Evolutionary conservation across 2,113 vertebrate species (phyloP), one percentile per base, ranked within the genome.

Genomic region (Macaca mulatta): DNA sequence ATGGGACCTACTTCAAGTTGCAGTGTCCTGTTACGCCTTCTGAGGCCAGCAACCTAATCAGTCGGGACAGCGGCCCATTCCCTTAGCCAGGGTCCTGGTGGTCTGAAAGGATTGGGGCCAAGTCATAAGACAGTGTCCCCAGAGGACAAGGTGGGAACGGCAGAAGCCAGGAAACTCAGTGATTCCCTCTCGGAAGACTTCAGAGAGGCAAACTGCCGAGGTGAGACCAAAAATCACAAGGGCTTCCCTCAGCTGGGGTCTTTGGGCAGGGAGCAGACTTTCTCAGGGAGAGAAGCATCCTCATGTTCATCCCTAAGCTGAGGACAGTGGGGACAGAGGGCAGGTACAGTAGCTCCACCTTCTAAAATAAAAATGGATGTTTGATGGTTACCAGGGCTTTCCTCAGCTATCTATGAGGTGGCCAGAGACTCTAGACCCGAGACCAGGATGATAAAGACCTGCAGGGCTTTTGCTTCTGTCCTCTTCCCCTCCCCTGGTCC

Each of bases 291-390:
- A 67, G 38, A 79, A 90, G 50, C 40, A 75, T 30, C 48, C 17
- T 55, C 3, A 32, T 69, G 23, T 92, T 88, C n/a, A 64, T 50
- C 35, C n/a, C 55, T 97, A 83, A 92, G 0, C 11, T 57, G 32
- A 52, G 13, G 14, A 81, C 30, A 82, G 9, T 70, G 35, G 20
- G 8, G 78, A 78, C 22, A 77, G 40, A 89, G 22, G 50, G 4
- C 30, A n/a, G n/a, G 12, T n/a, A 0, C 6, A 18, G 13, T 32
- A n/a, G 40, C 12, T 83, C 38, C 17, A 89, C 25, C 61, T 85
- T 82, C 81, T 93, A 82, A 95, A 89, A 93, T 94, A 52, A 59
- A 89, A 85, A 83, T 64, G 32, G 9, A 80, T 59, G 23, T 64
- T 40, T 78, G n/a, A 64, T 32, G 23, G 18, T 22, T 72, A 82